Base-by-base conservation (phyloP, 2,113 vertebrate species). In the Apistogramma diplotaenia region DNA sequence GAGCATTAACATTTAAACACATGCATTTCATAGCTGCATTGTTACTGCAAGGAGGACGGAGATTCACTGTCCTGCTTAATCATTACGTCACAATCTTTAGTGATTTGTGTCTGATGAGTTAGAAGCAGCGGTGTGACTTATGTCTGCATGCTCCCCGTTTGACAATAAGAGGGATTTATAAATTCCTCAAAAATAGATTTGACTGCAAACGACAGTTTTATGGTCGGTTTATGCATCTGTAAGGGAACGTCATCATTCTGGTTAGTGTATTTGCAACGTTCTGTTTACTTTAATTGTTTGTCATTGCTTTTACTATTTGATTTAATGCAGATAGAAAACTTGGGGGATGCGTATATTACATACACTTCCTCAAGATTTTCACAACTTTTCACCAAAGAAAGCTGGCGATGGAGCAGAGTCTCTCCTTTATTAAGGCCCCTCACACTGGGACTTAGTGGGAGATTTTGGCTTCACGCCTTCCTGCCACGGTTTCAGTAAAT, bases 381-480 rank as follows among this genome's bases (percentile, higher is more conserved):
- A 43, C 55, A 91, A 89, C 84, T 89, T 90, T 79, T 60, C 35
- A n/a, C 27, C 10, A 4, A 61, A 86, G 77, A 85, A 75, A 76
- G 79, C 70, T 57, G 71, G 75, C 57, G 23, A 76, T n/a, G 58
- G 82, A 84, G 88, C 84, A 49, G 72, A 78, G 79, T 80, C 79
- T 85, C 81, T 87, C 86, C 79, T 89, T 92, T 93, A 93, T 93
- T 93, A 92, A 84, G 83, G 89, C 79, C 79, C 83, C 84, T 92
- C 91, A 89, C 85, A 70, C 79, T 81, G 83, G 85, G 90, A 92
- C 89, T 94, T 93, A 93, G 91, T 81, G 77, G 89, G 89, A 93
- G 94, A 93, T 92, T 92, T 92, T 84, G 90, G 92, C 90, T 91
- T 94, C 91, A 92, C 85, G 92, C 93, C 89, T 92, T 80, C 78